Percentiles rank a stretch among this genome's conserved stretches.
Evolutionary conservation across 2,888 invertebrate species (phyloP).

Genomic region (Drosophila villosipedis): DNA sequence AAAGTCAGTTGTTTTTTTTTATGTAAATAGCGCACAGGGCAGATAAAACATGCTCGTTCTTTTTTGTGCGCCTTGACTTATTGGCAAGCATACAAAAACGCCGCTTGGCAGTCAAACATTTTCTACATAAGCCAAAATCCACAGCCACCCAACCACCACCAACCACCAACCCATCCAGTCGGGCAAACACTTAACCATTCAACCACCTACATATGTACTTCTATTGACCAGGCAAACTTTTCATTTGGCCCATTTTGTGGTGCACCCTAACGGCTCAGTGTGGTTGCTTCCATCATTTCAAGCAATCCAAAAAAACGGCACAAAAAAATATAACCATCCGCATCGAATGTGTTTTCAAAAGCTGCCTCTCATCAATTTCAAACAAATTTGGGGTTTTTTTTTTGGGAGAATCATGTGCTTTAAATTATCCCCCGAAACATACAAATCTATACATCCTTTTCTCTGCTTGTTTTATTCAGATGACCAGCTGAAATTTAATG

Average conservation of each 20-base stretch:
- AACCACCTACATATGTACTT: constrained; percentile 16
- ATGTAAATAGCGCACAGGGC: constrained; percentile 67
- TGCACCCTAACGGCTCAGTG: constrained; percentile 47
- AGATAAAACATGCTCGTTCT: constrained; percentile 66
- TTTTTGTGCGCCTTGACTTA: constrained; percentile 58
- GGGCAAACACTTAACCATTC: constrained; percentile 2
- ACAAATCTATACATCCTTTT: constrained; percentile 17
- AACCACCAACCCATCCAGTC: not conserved
- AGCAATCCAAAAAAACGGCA: not conserved
- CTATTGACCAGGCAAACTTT: constrained; percentile 57
- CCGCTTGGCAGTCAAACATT: constrained; percentile 56
- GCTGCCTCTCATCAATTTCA: constrained; percentile 50
- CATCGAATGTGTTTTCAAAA: constrained; percentile 44
- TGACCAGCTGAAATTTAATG: not conserved
- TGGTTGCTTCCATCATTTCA: constrained; percentile 55
- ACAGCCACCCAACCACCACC: not conserved
- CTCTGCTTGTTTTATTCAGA: not conserved
- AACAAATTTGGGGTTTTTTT: constrained; percentile 14
- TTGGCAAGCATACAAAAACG: constrained; percentile 67
- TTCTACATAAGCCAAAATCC: constrained; percentile 12
- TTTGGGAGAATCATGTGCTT: constrained; percentile 5
- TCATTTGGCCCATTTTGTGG: constrained; percentile 59
- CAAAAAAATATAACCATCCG: constrained; percentile 3
- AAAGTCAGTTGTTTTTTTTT: constrained; percentile 59
- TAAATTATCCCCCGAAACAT: constrained; percentile 7